Conservation (phyloP, 2,113 vertebrate species). For the Alces alces region DNA sequence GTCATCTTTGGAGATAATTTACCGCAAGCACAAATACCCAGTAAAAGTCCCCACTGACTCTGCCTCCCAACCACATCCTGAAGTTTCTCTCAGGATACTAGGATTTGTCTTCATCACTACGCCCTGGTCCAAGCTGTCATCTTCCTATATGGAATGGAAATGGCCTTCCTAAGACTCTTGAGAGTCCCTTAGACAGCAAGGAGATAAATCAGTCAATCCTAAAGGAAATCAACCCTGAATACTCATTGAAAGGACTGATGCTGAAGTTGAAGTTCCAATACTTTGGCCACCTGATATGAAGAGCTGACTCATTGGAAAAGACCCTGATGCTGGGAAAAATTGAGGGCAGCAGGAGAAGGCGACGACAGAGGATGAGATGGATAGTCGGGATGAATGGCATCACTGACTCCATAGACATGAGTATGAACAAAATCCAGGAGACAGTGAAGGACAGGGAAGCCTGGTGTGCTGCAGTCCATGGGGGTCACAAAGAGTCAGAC, state of each 20-base stretch:
- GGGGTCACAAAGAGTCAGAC: neutral
- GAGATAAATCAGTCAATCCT: neutral
- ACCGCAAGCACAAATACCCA: neutral
- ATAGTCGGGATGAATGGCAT: neutral
- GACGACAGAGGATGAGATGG: neutral
- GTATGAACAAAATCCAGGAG: neutral
- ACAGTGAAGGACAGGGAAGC: neutral
- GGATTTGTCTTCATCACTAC: neutral
- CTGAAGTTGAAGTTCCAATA: neutral
- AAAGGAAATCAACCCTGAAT: neutral
- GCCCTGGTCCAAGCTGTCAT: neutral
- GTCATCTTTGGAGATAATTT: neutral
- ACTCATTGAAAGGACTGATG: neutral
- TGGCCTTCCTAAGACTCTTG: neutral
- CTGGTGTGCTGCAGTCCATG: neutral
- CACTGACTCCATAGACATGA: neutral
- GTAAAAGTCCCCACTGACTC: neutral
- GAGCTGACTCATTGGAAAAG: neutral
- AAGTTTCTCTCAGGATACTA: neutral
- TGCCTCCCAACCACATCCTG: neutral
- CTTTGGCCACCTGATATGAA: neutral
- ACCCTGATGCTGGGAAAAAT: neutral
- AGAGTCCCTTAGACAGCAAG: neutral
- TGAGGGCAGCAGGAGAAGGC: neutral
- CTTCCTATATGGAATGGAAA: neutral